Evolutionary conservation across 2,797 vertebrate genomes (phyloP).

Genomic region (Rhinella marina): DNA sequence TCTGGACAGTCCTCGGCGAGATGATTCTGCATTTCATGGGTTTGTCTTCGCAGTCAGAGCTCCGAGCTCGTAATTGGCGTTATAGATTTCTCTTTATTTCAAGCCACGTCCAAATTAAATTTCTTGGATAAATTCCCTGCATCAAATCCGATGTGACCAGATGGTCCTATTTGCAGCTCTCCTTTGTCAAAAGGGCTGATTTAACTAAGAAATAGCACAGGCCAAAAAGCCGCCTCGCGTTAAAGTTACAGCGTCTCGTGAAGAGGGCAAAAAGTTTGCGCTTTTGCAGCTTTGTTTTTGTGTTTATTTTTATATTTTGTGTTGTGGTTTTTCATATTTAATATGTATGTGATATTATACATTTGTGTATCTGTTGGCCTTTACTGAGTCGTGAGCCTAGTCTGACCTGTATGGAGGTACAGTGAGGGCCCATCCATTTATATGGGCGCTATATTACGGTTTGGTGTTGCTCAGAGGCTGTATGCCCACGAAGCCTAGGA

Average conservation of each 20-base stretch:
- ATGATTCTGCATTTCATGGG: background rate
- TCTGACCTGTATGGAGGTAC: background rate
- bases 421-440: too few relatives aligned
- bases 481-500: background rate
- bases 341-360: background rate
- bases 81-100: slow-evolving; percentile 53
- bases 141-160: slow-evolving; percentile 59
- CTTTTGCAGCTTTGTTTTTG: background rate
- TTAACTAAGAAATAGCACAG: slow-evolving; percentile 9
- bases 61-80: slow-evolving; percentile 37
- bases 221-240: slow-evolving; percentile 12
- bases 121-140: slow-evolving; percentile 54
- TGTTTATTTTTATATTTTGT: background rate
- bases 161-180: slow-evolving; percentile 48
- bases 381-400: background rate
- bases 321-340: background rate
- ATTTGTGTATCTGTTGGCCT: background rate
- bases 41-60: background rate
- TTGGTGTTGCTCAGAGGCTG: background rate
- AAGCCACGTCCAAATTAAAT: slow-evolving; percentile 51
- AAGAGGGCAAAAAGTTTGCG: background rate
- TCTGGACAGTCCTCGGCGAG: background rate
- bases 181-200: slow-evolving; percentile 51
- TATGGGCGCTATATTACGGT: background rate
- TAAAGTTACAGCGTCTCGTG: background rate